These are phyloP conservation scores for Xiphorhynchus erythropygius DNA, from an alignment of 2,797 vertebrate species.

Conservation along the genomic window DNA sequence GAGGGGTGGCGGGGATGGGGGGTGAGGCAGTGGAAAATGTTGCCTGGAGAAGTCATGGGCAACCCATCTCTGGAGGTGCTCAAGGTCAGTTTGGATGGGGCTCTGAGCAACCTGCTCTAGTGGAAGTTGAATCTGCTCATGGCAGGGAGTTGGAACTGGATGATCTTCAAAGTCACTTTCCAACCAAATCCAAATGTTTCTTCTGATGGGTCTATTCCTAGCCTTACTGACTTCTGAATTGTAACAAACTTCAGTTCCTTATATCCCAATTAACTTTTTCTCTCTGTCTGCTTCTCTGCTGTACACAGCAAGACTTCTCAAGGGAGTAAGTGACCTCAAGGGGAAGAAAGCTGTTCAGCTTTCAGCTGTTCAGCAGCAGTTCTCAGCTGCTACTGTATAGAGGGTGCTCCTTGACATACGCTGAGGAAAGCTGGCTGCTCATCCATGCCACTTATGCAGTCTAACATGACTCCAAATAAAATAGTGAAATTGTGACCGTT, in stretches of 20 bases:
- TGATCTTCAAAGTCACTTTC: not conserved
- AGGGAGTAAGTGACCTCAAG: not conserved
- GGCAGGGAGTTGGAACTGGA: not conserved
- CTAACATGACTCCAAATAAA: not conserved
- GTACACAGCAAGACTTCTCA: not conserved
- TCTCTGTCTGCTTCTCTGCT: not conserved
- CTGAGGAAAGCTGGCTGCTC: not conserved
- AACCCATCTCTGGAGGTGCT: not conserved
- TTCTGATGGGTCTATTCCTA: not conserved
- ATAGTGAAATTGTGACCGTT: not conserved
- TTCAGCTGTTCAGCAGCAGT: too few species aligned
- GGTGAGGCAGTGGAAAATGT: not conserved
- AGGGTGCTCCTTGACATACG: fast-evolving
- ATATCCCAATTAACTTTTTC: not conserved
- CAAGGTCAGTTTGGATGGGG: not conserved
- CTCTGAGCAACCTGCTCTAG: not conserved
- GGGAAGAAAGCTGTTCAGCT: not conserved
- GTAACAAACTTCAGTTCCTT: not conserved
- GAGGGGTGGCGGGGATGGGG: too few species aligned
- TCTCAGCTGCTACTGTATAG: not conserved
- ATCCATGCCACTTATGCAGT: too few species aligned
- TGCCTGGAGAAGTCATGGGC: not conserved
- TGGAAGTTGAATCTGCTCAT: too few species aligned
- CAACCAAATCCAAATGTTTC: not conserved
- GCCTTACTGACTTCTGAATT: not conserved